phyloP scores from a whole-genome alignment of 2,113 vertebrate species.

The Lepisosteus osseus region DNA sequence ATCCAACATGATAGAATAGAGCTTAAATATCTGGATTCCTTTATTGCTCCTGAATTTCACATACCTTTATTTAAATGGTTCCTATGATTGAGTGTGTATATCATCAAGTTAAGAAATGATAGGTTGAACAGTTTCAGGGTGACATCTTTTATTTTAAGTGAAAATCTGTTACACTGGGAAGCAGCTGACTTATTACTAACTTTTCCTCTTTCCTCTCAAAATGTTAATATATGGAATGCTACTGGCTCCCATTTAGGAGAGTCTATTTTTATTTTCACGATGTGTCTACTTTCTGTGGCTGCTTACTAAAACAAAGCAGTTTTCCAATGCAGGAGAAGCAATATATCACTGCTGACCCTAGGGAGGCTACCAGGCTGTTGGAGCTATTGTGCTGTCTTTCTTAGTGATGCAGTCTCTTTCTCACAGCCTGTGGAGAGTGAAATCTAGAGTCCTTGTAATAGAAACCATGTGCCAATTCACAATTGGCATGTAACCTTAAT shows the following conservation, averaged over 20 bases:
- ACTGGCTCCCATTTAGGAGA: background rate
- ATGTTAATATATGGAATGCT: background rate
- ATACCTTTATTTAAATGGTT: too few species aligned
- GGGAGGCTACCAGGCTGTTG: constrained; percentile 31
- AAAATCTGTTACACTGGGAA: too few species aligned
- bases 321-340: constrained; percentile 50
- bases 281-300: constrained; percentile 27
- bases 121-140: too few species aligned
- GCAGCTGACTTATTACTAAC: too few species aligned
- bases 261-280: background rate
- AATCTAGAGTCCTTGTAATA: background rate
- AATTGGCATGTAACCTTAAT: background rate
- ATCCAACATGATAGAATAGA: constrained; percentile 14
- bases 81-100: too few species aligned
- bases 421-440: constrained; percentile 4
- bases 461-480: constrained; percentile 27
- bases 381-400: constrained; percentile 29
- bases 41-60: too few species aligned
- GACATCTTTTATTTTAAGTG: too few species aligned
- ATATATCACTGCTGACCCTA: constrained; percentile 50
- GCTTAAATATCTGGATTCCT: too few species aligned
- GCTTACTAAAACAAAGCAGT: constrained; percentile 63
- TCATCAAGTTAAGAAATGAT: too few species aligned
- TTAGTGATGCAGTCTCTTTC: constrained; percentile 29
- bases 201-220: too few species aligned